Conservation (phyloP, 2,888 invertebrate species). For the Mesorhabditis sp. region DNA sequence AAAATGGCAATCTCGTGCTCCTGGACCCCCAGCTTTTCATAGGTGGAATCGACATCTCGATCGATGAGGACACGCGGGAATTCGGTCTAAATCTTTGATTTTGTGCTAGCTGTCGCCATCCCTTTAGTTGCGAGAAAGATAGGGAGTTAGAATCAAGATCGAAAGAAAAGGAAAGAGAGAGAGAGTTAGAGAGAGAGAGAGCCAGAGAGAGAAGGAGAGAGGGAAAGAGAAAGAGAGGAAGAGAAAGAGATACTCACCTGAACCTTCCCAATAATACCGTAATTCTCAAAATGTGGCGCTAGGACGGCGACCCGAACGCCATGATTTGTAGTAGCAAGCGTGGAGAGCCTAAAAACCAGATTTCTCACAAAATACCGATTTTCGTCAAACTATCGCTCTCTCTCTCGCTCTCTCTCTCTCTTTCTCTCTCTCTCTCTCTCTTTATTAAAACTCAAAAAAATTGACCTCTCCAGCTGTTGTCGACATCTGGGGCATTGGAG, state of each 20-base stretch:
- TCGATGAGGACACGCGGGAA: constrained; percentile 3
- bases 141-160: no score
- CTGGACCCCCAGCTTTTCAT: constrained; percentile 1
- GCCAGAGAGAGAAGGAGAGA: no score
- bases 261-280: neutral
- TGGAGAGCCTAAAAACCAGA: neutral
- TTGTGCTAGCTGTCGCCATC: no score
- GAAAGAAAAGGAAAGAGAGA: no score
- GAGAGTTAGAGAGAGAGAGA: no score
- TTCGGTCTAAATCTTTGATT: neutral
- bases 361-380: neutral
- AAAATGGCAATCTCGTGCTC: constrained; percentile 1
- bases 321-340: neutral
- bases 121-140: no score
- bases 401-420: neutral
- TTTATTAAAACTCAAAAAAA: neutral
- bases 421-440: neutral
- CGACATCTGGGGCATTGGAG: constrained; percentile 2
- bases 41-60: constrained; percentile 2
- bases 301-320: neutral
- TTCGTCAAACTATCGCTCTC: neutral
- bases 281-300: neutral
- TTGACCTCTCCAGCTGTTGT: neutral
- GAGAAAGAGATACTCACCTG: neutral
- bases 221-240: no score